Evolutionary conservation across 2,113 vertebrate genomes (phyloP), one percentile per base, ranked within the genome.

Genomic region (Salvelinus alpinus): DNA sequence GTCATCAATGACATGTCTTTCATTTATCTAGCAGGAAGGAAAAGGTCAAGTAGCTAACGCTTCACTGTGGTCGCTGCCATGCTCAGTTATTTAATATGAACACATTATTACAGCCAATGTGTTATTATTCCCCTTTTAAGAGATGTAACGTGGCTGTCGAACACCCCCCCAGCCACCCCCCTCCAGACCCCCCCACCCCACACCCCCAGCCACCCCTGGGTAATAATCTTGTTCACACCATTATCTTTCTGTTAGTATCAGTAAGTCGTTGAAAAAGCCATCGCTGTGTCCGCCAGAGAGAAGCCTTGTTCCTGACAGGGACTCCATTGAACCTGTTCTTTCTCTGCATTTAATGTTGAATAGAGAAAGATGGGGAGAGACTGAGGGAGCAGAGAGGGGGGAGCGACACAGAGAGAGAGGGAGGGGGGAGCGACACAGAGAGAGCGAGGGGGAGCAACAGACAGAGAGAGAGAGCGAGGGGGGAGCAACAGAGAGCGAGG

Each of bases 11-110:
- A 79, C 27, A 48, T 82, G 82, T 82, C 87, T 84, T 87, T 80
- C 78, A 82, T 91, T 88, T 87, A 90, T 90, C 81, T 78, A 78
- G 82, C 84, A 75, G 86, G 78, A 78, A 86, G 77, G 20, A 48
- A 92, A 93, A 93, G 91, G 90, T 93, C 91, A 91, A 85, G 84
- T 81, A 73, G 74, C 25, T 13, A 22, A 13, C n/a, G 73, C 34
- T n/a, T 66, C 57, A 47, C 54, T 59, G 22, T 51, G 48, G 69
- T 79, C 25, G 73, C 51, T 48, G 70, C 38, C 78, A 81, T 82
- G 80, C 80, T 85, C 64, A 44, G 82, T 44, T 82, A 82, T 87
- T 87, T 87, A 88, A 89, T 82, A 78, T 69, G 81, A 80, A 85
- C 80, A 82, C 29, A 85, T 51, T 87, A 88, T 89, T 83, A 86